Percentiles rank a stretch among this genome's conserved stretches.
Evolutionary conservation across 1,140 invertebrate species (phyloP).

Genomic region (Aphelenchoides besseyi): DNA sequence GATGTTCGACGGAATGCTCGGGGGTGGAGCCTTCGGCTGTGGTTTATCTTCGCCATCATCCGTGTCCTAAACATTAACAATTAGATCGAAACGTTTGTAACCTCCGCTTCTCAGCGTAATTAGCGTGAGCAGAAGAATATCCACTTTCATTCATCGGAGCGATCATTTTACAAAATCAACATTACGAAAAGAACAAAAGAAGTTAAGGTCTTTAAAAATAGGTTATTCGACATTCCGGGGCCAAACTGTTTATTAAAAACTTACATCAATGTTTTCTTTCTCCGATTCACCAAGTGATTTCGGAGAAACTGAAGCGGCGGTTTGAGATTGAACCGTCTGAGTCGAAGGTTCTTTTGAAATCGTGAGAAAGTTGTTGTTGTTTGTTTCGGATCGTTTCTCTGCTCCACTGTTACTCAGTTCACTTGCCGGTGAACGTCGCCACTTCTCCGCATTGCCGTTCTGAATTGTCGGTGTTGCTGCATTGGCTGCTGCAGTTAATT

Average conservation of each 20-base stretch:
- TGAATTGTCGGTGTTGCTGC: background rate
- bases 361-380: conserved; percentile 10
- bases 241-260: background rate
- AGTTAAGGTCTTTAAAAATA: conserved; percentile 3
- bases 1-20: conserved; percentile 57
- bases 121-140: no score
- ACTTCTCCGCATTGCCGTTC: conserved; percentile 18
- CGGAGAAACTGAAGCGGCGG: background rate
- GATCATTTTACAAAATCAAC: no score
- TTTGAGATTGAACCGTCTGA: background rate
- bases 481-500: background rate
- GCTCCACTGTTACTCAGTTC: background rate
- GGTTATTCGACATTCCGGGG: background rate
- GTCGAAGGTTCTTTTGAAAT: background rate
- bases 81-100: no score
- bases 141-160: no score
- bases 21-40: conserved; percentile 57
- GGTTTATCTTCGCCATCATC: conserved; percentile 26
- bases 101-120: no score
- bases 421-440: conserved; percentile 27
- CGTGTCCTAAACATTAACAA: no score
- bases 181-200: no score
- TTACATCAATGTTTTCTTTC: conserved; percentile 34
- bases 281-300: conserved; percentile 18
- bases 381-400: background rate